Evolutionary conservation across 2,113 vertebrate species (phyloP), one percentile per base, ranked within the genome.

Genomic region (Probosciger aterrimus): DNA sequence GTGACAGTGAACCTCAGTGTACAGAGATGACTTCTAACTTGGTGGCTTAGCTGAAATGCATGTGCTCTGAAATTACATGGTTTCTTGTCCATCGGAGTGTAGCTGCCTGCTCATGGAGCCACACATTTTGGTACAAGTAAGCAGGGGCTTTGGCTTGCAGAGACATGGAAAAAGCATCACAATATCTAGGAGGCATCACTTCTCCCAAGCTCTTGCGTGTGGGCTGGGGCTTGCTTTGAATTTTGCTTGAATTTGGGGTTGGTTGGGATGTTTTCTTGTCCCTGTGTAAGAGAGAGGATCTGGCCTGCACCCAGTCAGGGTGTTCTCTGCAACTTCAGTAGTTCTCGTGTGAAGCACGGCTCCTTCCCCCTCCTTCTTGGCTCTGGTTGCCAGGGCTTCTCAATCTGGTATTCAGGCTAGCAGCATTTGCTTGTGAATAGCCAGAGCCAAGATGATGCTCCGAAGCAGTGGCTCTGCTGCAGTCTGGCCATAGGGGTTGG

Each of bases 371-470:
- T 53, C 55, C 3, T 20, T 82, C 68, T 86, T 92, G 78, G 93
- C 82, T 90, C 76, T 7, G 78, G 96, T 97, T 97, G 92, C 97
- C 96, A 96, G 95, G 97, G 96, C 92, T 95, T 70, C 94, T 95
- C 97, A 95, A 70, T 96, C 97, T 97, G 98, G 95, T 94, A 97
- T 97, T 97, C 93, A 28, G 50, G 35, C 81, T 83, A 94, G 96
- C 96, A 96, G 86, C 88, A 93, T 97, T 98, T 97, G 95, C 93
- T 92, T 96, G 95, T 98, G 98, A 98, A 97, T 97, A 96, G 97
- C 89, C 39, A 60, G 94, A 92, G 88, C 82, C 44, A 83, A 92
- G 86, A 65, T 50, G 88, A 79, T 93, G 87, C 52, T 39, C 95
- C 67, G 90, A 74, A 90, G 87, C 93, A 70, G 77, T 86, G 93